These are phyloP conservation scores for Eptatretus burgeri DNA, from an alignment of 2,113 vertebrate species.

Conservation along the genomic window DNA sequence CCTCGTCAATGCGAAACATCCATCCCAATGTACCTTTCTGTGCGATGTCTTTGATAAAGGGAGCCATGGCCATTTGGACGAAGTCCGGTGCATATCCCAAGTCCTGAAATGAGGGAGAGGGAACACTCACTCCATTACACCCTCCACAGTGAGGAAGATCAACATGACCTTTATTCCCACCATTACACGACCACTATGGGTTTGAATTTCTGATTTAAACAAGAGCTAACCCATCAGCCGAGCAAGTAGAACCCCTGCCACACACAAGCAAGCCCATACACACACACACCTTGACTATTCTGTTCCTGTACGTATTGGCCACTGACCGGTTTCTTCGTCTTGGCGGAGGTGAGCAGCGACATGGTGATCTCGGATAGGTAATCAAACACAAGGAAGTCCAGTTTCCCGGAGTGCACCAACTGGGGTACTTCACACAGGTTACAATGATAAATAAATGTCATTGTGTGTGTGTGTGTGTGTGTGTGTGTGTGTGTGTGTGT, in stretches of 20 bases:
- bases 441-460: slow-evolving; percentile 10
- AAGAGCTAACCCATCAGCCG: too few species aligned
- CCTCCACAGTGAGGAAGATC: too few species aligned
- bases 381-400: slow-evolving; percentile 53
- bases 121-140: too few species aligned
- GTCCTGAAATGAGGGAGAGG: slow-evolving; percentile 18
- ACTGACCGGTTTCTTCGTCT: slow-evolving; percentile 29
- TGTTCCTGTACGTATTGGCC: too few species aligned
- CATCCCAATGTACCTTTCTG: slow-evolving; percentile 22
- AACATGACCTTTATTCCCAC: too few species aligned
- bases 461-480: background rate
- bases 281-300: background rate
- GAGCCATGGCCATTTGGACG: slow-evolving; percentile 27
- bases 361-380: slow-evolving; percentile 59
- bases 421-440: slow-evolving; percentile 23
- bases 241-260: too few species aligned
- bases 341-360: slow-evolving; percentile 35
- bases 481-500: background rate
- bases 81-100: slow-evolving; percentile 43
- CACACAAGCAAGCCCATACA: background rate
- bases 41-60: slow-evolving; percentile 40
- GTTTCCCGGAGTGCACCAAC: slow-evolving; percentile 27
- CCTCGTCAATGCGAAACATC: too few species aligned
- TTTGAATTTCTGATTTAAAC: too few species aligned
- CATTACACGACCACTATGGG: too few species aligned